phyloP scores from a whole-genome alignment of 1,140 invertebrate genomes.

The Drosophila seguyi region DNA sequence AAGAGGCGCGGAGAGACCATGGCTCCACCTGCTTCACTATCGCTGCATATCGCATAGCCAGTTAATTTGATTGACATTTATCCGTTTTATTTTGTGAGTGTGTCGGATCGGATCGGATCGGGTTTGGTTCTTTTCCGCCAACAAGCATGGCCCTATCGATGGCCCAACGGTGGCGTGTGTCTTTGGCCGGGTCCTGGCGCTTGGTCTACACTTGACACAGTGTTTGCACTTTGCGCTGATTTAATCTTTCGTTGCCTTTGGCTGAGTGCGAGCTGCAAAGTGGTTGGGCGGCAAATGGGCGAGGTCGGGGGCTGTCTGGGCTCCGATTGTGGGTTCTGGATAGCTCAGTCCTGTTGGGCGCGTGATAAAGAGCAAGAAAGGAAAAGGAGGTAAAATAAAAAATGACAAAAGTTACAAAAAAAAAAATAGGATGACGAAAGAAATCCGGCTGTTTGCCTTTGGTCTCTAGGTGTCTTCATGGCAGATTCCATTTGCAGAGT shows the following conservation, averaged over 20 bases:
- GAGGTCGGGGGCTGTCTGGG: constrained; percentile 30
- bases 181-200: constrained; percentile 27
- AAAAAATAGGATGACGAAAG: constrained; percentile 17
- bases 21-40: constrained; percentile 35
- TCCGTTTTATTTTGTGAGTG: constrained; percentile 55
- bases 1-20: too few species aligned
- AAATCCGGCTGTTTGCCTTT: constrained; percentile 48
- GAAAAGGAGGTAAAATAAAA: constrained; percentile 28
- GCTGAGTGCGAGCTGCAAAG: constrained; percentile 35
- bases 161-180: constrained; percentile 49
- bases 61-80: constrained; percentile 80
- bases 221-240: constrained; percentile 80
- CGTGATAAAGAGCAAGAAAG: constrained; percentile 70
- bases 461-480: constrained; percentile 47
- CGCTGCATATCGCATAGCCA: constrained; percentile 67
- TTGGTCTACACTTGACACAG: constrained; percentile 74
- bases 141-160: constrained; percentile 50
- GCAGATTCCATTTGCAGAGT: constrained; percentile 40
- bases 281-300: constrained; percentile 9
- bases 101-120: constrained; percentile 11
- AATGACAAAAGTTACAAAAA: neutral
- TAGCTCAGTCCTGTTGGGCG: constrained; percentile 53
- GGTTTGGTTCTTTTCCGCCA: neutral
- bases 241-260: constrained; percentile 71
- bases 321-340: constrained; percentile 33